Percentiles rank a stretch among this genome's conserved stretches.
Conservation (phyloP, 2,797 vertebrate species). For the Clamator glandarius region DNA sequence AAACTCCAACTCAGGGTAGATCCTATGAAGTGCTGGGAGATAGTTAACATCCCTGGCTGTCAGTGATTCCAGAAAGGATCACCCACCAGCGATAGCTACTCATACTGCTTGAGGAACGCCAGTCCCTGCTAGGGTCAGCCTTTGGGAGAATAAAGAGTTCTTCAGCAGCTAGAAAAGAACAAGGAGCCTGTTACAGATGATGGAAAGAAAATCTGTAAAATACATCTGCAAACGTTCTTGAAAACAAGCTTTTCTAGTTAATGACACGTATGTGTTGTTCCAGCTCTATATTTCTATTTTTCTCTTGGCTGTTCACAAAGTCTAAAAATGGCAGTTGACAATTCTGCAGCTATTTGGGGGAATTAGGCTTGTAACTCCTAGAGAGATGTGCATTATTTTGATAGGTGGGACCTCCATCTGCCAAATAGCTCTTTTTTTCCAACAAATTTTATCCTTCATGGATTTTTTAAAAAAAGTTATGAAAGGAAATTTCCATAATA, state of each 20-base stretch:
- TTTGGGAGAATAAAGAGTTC: not conserved
- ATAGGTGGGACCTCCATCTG: conserved; percentile 13
- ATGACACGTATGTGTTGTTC: not conserved
- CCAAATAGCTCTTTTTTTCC: not conserved
- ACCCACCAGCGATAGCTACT: not conserved
- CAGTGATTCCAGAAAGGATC: not conserved
- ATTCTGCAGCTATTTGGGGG: not conserved
- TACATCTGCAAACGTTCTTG: not conserved
- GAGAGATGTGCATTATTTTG: conserved; percentile 13
- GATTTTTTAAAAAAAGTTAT: not conserved
- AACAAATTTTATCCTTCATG: not conserved
- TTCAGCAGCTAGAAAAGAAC: not conserved
- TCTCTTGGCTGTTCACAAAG: not conserved
- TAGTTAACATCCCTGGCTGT: not conserved
- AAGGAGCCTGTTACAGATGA: not conserved
- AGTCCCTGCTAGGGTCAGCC: not conserved
- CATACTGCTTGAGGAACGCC: not conserved
- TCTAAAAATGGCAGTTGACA: conserved; percentile 16
- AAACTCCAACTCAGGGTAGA: not conserved
- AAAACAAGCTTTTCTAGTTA: conserved; percentile 2
- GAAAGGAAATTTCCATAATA: not conserved
- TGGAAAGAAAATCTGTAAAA: not conserved
- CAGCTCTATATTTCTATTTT: conserved; percentile 20
- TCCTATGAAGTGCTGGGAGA: not conserved
- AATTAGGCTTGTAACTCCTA: not conserved